phyloP scores from a whole-genome alignment of 2,797 vertebrate species.

The Morus bassanus region DNA sequence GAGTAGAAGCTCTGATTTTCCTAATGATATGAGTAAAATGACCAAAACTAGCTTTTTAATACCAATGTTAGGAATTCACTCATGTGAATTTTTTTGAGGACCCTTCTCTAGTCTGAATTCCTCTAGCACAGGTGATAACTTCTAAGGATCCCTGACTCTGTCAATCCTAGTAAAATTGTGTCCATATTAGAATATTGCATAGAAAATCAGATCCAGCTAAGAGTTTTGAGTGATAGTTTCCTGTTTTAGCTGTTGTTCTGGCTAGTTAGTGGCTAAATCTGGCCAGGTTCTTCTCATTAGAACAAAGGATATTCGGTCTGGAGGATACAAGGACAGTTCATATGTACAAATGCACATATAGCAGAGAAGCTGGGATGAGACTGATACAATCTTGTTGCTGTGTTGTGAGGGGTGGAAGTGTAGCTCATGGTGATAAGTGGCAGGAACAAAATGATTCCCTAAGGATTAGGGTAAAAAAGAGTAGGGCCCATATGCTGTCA shows the following conservation, averaged over 20 bases:
- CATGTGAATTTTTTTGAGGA: neutral
- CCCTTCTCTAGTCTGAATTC: neutral
- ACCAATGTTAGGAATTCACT: neutral
- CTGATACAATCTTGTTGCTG: neutral
- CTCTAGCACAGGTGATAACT: neutral
- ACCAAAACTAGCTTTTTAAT: neutral
- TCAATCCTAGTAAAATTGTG: neutral
- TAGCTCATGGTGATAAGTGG: neutral
- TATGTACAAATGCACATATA: neutral
- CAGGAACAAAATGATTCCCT: neutral
- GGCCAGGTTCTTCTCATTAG: neutral
- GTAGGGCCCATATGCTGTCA: neutral
- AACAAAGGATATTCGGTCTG: neutral
- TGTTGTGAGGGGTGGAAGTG: neutral
- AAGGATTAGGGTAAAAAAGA: neutral
- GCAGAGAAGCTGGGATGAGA: neutral
- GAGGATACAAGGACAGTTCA: neutral
- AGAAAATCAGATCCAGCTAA: neutral
- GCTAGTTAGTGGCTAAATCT: neutral
- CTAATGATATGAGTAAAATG: neutral
- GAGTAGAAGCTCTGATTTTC: neutral
- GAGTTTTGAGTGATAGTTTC: neutral
- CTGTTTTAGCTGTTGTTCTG: neutral
- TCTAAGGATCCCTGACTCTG: neutral
- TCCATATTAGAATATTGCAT: neutral